Evolutionary conservation across 2,113 vertebrate genomes (phyloP).

Genomic region (Lutjanus erythropterus): DNA sequence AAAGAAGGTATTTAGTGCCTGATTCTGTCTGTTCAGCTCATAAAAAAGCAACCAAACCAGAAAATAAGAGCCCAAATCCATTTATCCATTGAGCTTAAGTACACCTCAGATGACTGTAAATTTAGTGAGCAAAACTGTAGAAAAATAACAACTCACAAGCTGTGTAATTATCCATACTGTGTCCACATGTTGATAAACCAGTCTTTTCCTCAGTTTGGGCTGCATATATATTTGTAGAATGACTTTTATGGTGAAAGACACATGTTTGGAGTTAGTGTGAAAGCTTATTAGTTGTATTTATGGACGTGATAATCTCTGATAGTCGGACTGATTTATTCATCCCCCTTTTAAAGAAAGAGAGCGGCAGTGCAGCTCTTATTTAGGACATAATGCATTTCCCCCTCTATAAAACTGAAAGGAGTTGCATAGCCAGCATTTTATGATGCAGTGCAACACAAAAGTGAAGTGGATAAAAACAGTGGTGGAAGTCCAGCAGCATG

Average conservation of each 20-base stretch:
- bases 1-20: not conserved
- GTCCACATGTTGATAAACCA: constrained; percentile 27
- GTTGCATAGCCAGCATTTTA: constrained; percentile 37
- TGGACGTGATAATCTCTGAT: constrained; percentile 49
- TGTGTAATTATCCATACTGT: constrained; percentile 10
- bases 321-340: constrained; percentile 35
- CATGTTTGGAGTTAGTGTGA: constrained; percentile 48
- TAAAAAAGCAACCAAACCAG: constrained; percentile 5
- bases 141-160: constrained; percentile 2
- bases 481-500: constrained; percentile 21
- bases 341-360: constrained; percentile 2
- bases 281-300: constrained; percentile 65
- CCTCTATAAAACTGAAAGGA: constrained; percentile 28
- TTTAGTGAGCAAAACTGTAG: not conserved
- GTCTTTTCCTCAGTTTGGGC: not conserved
- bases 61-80: not conserved
- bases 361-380: constrained; percentile 4
- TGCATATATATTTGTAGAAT: constrained; percentile 4
- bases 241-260: constrained; percentile 28
- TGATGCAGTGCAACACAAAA: constrained; percentile 14
- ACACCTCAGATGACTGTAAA: constrained; percentile 10
- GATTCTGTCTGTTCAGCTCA: not conserved
- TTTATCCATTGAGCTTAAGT: not conserved
- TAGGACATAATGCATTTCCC: constrained; percentile 35
- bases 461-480: constrained; percentile 15